Evolutionary conservation across 1,140 invertebrate genomes (phyloP).

Genomic region (Stegodyphus mimosarum): DNA sequence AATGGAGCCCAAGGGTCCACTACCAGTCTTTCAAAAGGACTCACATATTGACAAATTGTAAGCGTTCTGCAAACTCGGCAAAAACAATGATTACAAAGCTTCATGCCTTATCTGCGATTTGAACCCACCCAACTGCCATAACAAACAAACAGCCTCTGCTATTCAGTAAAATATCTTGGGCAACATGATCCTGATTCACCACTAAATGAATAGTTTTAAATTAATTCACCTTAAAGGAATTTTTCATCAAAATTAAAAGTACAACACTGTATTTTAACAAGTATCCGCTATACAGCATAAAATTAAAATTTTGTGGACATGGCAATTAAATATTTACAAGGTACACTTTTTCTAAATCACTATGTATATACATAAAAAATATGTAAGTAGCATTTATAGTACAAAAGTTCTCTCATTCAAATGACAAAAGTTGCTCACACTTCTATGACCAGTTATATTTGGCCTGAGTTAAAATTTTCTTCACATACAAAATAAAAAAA

Average conservation of each 20-base stretch:
- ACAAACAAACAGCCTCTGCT: not conserved
- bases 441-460: too few species aligned
- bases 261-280: not conserved
- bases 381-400: too few species aligned
- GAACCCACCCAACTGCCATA: not conserved
- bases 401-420: too few species aligned
- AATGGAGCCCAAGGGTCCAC: not conserved
- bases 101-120: not conserved
- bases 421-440: too few species aligned
- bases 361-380: not conserved
- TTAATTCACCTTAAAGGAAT: not conserved
- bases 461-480: too few species aligned
- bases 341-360: not conserved
- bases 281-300: not conserved
- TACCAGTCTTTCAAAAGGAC: not conserved
- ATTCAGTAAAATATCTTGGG: not conserved
- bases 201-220: not conserved
- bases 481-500: too few species aligned
- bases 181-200: not conserved
- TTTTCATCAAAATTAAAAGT: not conserved
- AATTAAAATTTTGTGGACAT: not conserved
- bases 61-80: not conserved
- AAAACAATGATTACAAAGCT: not conserved
- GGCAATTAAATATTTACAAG: not conserved
- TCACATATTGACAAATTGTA: not conserved